Conservation (phyloP, 2,113 vertebrate genomes). For the Gulo gulo region DNA sequence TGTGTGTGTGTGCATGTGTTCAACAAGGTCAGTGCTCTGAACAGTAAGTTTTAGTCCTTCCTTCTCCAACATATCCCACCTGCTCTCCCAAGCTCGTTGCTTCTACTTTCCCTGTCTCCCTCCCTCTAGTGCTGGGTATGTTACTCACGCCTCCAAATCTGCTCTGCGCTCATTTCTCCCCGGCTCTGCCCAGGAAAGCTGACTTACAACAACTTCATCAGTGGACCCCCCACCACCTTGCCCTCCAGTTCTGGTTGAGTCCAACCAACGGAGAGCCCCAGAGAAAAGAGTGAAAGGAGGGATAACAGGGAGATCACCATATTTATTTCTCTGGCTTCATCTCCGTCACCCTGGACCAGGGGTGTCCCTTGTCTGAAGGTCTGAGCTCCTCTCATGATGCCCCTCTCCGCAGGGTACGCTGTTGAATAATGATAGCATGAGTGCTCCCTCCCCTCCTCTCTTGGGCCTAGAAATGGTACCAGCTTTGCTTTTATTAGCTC, state of each 20-base stretch:
- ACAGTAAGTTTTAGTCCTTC: neutral
- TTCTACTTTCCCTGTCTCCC: neutral
- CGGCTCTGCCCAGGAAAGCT: neutral
- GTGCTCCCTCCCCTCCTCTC: neutral
- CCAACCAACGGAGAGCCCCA: neutral
- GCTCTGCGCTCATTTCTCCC: neutral
- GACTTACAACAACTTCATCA: neutral
- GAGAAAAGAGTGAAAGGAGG: neutral
- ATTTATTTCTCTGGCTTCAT: neutral
- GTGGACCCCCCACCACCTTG: neutral
- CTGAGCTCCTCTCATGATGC: neutral
- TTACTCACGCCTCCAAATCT: no score
- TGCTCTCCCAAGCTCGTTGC: neutral
- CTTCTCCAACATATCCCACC: neutral
- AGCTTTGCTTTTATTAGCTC: constrained; percentile 54
- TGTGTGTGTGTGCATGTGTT: neutral
- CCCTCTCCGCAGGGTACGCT: neutral
- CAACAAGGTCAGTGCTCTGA: neutral
- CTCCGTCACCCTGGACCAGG: neutral
- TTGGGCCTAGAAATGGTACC: neutral
- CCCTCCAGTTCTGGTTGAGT: neutral
- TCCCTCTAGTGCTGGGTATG: neutral
- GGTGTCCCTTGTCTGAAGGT: neutral
- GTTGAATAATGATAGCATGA: no score
- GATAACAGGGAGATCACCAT: neutral